Percentiles rank a stretch among this genome's conserved stretches.
Conservation (phyloP, 2,797 vertebrate species). For the Antrozous pallidus region DNA sequence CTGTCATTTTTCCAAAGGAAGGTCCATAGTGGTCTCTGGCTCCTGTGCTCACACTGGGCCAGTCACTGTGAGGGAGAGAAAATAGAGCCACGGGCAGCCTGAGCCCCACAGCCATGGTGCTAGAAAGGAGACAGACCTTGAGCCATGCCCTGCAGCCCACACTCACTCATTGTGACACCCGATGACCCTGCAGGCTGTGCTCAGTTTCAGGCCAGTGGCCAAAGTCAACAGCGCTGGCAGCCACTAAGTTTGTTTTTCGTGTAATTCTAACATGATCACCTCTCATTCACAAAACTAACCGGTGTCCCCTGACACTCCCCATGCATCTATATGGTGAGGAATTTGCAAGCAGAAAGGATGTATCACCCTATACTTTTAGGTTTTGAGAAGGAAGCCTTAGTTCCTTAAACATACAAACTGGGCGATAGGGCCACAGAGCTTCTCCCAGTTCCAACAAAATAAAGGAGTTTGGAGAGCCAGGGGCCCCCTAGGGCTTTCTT, state of each 20-base stretch:
- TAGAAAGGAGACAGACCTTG: neutral
- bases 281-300: neutral
- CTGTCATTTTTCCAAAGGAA: neutral
- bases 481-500: neutral
- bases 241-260: neutral
- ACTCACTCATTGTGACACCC: neutral
- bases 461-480: neutral
- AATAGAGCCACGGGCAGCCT: neutral
- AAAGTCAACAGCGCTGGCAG: neutral
- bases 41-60: neutral
- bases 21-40: neutral
- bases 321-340: neutral
- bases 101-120: neutral
- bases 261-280: neutral
- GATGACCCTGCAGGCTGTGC: neutral
- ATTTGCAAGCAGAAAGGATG: neutral
- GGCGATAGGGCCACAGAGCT: accelerated
- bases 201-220: neutral
- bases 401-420: neutral
- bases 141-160: accelerated
- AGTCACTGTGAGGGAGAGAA: neutral
- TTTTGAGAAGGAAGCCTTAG: neutral
- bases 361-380: neutral
- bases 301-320: no score
- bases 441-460: neutral